phyloP scores from a whole-genome alignment of 2,113 vertebrate genomes.

The Scophthalmus maximus region DNA sequence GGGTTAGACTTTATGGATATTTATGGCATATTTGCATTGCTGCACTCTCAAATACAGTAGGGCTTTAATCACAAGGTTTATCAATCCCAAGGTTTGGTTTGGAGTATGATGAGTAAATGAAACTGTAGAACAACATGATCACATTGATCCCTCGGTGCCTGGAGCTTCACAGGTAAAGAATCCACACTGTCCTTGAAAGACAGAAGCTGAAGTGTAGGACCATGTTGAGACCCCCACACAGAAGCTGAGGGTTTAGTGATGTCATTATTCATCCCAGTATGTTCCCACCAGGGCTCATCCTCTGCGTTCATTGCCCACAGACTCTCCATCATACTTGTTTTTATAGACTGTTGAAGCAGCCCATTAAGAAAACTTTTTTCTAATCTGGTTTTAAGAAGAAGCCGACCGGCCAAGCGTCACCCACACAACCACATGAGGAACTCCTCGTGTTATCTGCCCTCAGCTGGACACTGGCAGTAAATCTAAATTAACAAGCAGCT shows the following conservation, averaged over 20 bases:
- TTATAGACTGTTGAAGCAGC: background rate
- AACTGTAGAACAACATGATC: too few species aligned
- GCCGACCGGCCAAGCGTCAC: slow-evolving; percentile 17
- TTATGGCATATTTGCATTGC: too few species aligned
- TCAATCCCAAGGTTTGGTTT: too few species aligned
- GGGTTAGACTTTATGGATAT: too few species aligned
- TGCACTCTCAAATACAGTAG: too few species aligned
- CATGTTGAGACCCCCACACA: too few species aligned
- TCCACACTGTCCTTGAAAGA: too few species aligned
- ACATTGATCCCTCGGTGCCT: too few species aligned
- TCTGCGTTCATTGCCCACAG: background rate
- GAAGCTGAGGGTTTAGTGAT: background rate
- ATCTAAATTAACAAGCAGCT: slow-evolving; percentile 86
- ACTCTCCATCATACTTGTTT: background rate
- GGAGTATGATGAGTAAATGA: too few species aligned
- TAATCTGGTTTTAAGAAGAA: slow-evolving; percentile 14
- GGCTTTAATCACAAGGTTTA: too few species aligned
- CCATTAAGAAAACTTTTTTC: background rate
- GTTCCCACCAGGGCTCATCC: background rate
- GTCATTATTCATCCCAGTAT: background rate
- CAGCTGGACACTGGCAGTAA: slow-evolving; percentile 79
- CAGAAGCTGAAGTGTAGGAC: too few species aligned
- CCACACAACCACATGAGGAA: slow-evolving; percentile 66
- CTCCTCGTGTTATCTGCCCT: slow-evolving; percentile 77
- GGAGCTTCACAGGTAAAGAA: too few species aligned